Evolutionary conservation across 2,888 invertebrate species (phyloP).

Genomic region (Hemaris fuciformis): DNA sequence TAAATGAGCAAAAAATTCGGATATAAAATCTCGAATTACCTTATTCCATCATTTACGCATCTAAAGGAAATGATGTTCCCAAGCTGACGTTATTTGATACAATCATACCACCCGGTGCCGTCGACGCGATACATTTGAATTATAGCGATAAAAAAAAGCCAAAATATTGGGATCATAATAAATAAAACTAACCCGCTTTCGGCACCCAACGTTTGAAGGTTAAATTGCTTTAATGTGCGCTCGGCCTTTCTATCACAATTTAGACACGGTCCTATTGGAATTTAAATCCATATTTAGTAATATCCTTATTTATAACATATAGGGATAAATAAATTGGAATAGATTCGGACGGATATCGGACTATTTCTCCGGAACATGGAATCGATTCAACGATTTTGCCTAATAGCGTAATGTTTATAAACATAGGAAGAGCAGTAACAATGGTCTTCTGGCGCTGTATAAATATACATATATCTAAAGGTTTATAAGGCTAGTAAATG

Average conservation of each 20-base stretch:
- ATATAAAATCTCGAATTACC: constrained; percentile 17
- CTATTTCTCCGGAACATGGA: background rate
- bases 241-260: constrained; percentile 21
- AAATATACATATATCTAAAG: background rate
- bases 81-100: constrained; percentile 57
- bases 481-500: background rate
- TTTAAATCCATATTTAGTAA: constrained; percentile 23
- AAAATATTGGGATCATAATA: constrained; percentile 47
- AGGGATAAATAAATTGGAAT: constrained; percentile 6
- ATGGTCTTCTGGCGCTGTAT: background rate
- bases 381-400: background rate
- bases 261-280: constrained; percentile 19
- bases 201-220: constrained; percentile 42
- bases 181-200: constrained; percentile 53
- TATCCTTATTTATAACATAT: constrained; percentile 12
- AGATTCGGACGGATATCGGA: background rate
- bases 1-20: constrained; percentile 6
- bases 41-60: constrained; percentile 11
- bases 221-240: constrained; percentile 33
- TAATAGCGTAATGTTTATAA: constrained; percentile 10
- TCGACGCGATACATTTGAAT: constrained; percentile 53
- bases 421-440: background rate
- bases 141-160: constrained; percentile 53
- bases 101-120: constrained; percentile 56
- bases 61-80: constrained; percentile 22